phyloP scores from a whole-genome alignment of 2,113 vertebrate genomes.

The Lucifuga dentata region DNA sequence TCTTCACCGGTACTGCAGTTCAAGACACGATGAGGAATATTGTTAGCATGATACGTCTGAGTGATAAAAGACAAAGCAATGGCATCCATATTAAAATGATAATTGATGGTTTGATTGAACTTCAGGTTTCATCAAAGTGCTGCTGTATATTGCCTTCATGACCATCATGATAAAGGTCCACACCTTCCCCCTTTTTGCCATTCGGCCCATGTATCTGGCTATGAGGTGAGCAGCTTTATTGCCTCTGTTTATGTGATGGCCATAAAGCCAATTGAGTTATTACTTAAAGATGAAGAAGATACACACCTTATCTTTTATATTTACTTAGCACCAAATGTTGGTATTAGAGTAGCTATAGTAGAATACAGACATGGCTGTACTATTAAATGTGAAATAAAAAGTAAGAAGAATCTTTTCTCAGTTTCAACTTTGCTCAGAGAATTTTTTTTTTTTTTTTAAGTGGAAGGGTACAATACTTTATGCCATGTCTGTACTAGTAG shows the following conservation, averaged over 20 bases:
- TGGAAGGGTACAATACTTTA: no score
- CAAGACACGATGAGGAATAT: not conserved
- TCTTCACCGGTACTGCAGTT: constrained; percentile 88
- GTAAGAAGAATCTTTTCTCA: no score
- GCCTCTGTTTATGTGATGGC: not conserved
- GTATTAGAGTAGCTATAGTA: no score
- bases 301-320: no score
- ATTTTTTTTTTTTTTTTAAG: no score
- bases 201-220: constrained; percentile 99
- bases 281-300: no score
- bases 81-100: not conserved
- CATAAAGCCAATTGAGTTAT: no score
- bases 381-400: no score
- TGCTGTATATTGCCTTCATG: constrained; percentile 98
- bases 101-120: not conserved
- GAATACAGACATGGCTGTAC: no score
- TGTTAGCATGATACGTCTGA: not conserved
- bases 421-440: no score
- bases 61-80: not conserved
- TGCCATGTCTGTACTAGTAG: no score
- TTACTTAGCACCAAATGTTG: no score
- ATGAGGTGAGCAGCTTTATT: constrained; percentile 88
- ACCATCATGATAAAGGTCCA: constrained; percentile 99
- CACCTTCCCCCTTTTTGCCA: constrained; percentile 97
- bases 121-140: constrained; percentile 95